Evolutionary conservation across 1,140 invertebrate species (phyloP), one percentile per base, ranked within the genome.

Genomic region (Steinernema feltiae): DNA sequence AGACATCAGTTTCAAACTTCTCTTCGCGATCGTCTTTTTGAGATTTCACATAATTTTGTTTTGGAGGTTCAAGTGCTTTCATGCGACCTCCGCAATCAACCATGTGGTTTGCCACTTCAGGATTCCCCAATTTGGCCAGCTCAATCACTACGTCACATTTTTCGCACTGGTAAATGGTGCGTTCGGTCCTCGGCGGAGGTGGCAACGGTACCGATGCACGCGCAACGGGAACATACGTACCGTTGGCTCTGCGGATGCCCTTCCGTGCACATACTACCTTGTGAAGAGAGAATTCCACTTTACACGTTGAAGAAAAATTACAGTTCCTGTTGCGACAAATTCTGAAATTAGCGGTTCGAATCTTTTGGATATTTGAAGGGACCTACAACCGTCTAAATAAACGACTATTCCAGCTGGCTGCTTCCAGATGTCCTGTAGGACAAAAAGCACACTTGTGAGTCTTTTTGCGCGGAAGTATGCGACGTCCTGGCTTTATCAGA

Each of bases 341-440:
- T 3, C 53, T 63, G 24, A 3, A 63, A 63, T 63, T 3, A 21
- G 7, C 24, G 24, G 53, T 63, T 63, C 2, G 53, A 12, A 27
- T 27, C 53, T 7, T 27, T 27, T 63, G 24, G 53, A 17, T 27
- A 3, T 63, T 63, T 63, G 24, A 15, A n/a, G n/a, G n/a, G 24
- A 63, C 53, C 24, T 63, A 63, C 53, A 27, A 63, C 53, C 53
- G 53, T 63, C 53, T 63, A 63, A 63, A 63, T 63, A 27, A 15
- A 21, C 53, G 53, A 63, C 53, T 63, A 27, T 27, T 63, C 7
- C 7, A 21, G 24, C 24, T 63, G 53, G 7, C 24, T 7, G 53
- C 2, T 3, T 63, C 53, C 7, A 63, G 7, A 21, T 63, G 53
- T 17, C 7, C 7, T 21, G 7, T 63, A 7, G 53, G 53, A 27